Conservation (phyloP, 2,888 invertebrate genomes). For the Phengaris alcon region DNA sequence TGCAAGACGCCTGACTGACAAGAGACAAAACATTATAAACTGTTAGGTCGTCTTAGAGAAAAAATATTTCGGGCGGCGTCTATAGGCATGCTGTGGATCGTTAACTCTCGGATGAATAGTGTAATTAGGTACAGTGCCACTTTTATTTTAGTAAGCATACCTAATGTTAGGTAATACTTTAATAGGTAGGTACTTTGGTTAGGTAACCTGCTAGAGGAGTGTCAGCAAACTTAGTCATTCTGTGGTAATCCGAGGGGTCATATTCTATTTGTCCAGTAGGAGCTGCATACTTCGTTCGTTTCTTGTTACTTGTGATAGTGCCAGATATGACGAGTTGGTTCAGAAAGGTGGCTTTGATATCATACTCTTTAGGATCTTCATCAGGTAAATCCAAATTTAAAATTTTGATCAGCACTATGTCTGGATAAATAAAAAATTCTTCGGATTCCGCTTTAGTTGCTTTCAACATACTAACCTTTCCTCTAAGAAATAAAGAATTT, state of each 20-base stretch:
- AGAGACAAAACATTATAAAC: no score
- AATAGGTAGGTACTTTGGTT: background rate
- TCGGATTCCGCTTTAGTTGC: conserved; percentile 41
- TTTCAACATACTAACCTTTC: conserved; percentile 41
- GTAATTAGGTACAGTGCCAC: no score
- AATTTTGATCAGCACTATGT: conserved; percentile 51
- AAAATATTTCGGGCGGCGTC: no score
- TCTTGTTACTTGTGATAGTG: conserved; percentile 47
- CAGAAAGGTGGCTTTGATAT: conserved; percentile 53
- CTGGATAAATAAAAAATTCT: conserved; percentile 44
- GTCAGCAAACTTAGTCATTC: conserved; percentile 63
- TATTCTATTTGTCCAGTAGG: conserved; percentile 54
- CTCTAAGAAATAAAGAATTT: background rate
- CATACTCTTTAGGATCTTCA: conserved; percentile 45
- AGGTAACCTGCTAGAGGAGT: conserved; percentile 57
- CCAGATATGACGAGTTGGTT: conserved; percentile 54
- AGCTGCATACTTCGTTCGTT: conserved; percentile 39
- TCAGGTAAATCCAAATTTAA: conserved; percentile 50
- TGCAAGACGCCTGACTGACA: no score
- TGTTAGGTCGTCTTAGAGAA: no score
- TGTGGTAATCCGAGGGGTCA: conserved; percentile 66
- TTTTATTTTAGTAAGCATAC: no score
- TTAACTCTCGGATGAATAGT: no score
- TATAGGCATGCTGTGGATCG: no score
- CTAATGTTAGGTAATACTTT: no score